phyloP scores from a whole-genome alignment of 2,888 invertebrate genomes.

The Pterostichus madidus region DNA sequence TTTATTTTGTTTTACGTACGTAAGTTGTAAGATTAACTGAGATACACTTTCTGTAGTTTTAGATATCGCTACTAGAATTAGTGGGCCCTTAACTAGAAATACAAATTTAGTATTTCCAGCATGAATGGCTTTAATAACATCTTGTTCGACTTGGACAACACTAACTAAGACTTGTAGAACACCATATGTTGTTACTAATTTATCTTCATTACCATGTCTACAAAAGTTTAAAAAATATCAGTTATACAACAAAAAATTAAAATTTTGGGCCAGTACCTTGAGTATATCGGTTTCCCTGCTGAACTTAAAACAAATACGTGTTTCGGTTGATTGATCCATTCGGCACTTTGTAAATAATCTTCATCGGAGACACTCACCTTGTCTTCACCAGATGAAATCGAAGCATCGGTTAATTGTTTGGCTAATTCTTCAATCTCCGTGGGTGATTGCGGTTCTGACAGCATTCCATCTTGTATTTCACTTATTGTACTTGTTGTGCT shows the following conservation, averaged over 20 bases:
- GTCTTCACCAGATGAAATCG: slow-evolving; percentile 68
- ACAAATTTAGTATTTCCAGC: slow-evolving; percentile 94
- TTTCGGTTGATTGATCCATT: slow-evolving; percentile 90
- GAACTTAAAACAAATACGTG: slow-evolving; percentile 97
- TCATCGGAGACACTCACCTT: slow-evolving; percentile 75
- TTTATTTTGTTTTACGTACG: slow-evolving; percentile 80
- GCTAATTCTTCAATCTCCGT: slow-evolving; percentile 71
- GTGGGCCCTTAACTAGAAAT: slow-evolving; percentile 92
- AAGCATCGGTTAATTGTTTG: slow-evolving; percentile 70
- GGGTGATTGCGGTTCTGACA: slow-evolving; percentile 70
- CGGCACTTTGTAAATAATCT: slow-evolving; percentile 84
- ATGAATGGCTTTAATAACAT: slow-evolving; percentile 91
- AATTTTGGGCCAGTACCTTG: slow-evolving; percentile 80
- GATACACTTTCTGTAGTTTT: slow-evolving; percentile 90
- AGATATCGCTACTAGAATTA: slow-evolving; percentile 94
- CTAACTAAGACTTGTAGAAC: slow-evolving; percentile 96
- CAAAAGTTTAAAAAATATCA: slow-evolving; percentile 30
- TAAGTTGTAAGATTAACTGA: slow-evolving; percentile 91
- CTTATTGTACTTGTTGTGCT: slow-evolving; percentile 81
- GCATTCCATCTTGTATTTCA: slow-evolving; percentile 80
- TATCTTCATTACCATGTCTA: slow-evolving; percentile 95
- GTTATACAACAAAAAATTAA: slow-evolving; percentile 67
- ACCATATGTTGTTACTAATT: slow-evolving; percentile 95
- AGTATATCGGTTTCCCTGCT: slow-evolving; percentile 98
- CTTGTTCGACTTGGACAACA: slow-evolving; percentile 90